Conservation (phyloP, 2,797 vertebrate species). For the Hylomyscus alleni region DNA sequence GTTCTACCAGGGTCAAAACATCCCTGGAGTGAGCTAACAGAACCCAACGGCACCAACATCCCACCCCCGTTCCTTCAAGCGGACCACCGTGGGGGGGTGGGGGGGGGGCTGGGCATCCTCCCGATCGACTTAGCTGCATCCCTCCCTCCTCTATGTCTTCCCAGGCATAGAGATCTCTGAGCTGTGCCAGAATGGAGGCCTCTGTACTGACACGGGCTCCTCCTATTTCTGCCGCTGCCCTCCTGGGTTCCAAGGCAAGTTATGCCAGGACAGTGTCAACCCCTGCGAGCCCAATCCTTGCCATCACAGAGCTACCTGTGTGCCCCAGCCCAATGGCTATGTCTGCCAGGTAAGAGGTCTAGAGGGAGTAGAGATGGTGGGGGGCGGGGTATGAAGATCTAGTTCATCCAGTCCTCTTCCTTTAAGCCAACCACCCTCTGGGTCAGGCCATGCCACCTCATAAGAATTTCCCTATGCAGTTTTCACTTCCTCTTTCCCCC, state of each 20-base stretch:
- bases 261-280: slow-evolving; percentile 80
- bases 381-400: neutral
- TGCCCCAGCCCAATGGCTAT: slow-evolving; percentile 66
- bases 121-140: too few relatives aligned
- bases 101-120: neutral
- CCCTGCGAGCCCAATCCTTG: slow-evolving; percentile 81
- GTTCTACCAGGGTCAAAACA: neutral
- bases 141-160: neutral
- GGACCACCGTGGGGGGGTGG: neutral
- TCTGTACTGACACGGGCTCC: slow-evolving; percentile 76
- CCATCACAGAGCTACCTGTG: slow-evolving; percentile 81
- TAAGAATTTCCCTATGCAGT: neutral
- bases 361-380: neutral
- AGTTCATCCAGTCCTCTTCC: neutral
- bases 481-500: neutral
- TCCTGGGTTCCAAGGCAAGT: slow-evolving; percentile 83
- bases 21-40: neutral
- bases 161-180: slow-evolving; percentile 70
- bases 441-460: neutral
- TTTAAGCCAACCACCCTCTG: neutral
- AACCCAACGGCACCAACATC: neutral
- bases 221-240: slow-evolving; percentile 83
- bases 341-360: slow-evolving; percentile 80
- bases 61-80: neutral
- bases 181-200: slow-evolving; percentile 84